These are phyloP conservation scores for Dorcus parallelipipedus DNA, from an alignment of 2,888 invertebrate genomes.

Conservation along the genomic window DNA sequence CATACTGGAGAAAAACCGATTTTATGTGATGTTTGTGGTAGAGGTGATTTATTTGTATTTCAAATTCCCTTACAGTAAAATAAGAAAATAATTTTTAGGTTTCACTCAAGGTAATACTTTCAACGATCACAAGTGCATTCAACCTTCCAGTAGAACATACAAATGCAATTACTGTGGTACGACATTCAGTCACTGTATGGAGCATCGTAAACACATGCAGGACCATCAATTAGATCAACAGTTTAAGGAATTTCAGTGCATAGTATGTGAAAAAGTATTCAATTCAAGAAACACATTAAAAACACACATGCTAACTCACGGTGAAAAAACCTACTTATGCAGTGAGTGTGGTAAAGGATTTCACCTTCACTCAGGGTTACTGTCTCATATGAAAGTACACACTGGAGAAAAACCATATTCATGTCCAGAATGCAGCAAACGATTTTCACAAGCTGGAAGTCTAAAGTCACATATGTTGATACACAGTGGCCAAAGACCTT, in stretches of 20 bases:
- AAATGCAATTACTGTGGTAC: constrained; percentile 19
- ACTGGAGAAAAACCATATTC: constrained; percentile 37
- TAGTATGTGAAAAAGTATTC: constrained; percentile 5
- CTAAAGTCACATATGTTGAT: constrained; percentile 37
- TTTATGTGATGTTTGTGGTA: no score
- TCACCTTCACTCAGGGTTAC: constrained; percentile 6
- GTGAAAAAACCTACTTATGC: constrained; percentile 17
- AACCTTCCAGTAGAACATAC: constrained; percentile 7
- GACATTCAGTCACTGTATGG: constrained; percentile 10
- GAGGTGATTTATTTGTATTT: no score
- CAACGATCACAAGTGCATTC: no score
- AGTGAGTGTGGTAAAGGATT: constrained; percentile 20
- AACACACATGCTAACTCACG: constrained; percentile 1
- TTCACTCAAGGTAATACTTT: no score
- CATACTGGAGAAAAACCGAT: constrained; percentile 2
- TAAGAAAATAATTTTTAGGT: no score
- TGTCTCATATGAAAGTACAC: constrained; percentile 28
- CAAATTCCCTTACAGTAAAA: no score
- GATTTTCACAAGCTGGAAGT: no score
- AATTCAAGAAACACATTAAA: constrained; percentile 1
- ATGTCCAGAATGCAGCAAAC: constrained; percentile 37
- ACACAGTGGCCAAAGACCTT: constrained; percentile 38
- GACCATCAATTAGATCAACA: neutral
- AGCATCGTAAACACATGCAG: neutral
- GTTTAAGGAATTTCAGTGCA: neutral